Percentiles rank a stretch among this genome's conserved stretches.
Evolutionary conservation across 2,113 vertebrate genomes (phyloP).

Genomic region (Stigmatopora argus): DNA sequence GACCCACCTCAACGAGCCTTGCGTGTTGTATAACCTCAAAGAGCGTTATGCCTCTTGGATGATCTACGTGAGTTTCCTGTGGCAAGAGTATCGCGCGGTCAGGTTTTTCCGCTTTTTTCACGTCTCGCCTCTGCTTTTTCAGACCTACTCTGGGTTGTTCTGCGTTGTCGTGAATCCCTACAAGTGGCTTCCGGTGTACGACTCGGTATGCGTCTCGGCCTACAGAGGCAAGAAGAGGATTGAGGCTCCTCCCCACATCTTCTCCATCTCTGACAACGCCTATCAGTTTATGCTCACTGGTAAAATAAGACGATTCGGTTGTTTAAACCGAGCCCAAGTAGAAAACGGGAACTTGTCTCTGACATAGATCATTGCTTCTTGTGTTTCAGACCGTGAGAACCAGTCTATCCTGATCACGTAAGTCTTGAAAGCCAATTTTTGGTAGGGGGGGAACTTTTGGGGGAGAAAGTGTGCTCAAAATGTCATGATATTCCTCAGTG

Average conservation of each 20-base stretch:
- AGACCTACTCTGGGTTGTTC: slow-evolving; percentile 86
- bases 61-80: slow-evolving; percentile 76
- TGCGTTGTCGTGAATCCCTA: slow-evolving; percentile 86
- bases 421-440: slow-evolving; percentile 29
- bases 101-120: neutral
- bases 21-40: slow-evolving; percentile 81
- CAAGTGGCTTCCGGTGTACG: slow-evolving; percentile 85
- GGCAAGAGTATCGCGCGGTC: neutral
- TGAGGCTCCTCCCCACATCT: slow-evolving; percentile 67
- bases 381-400: slow-evolving; percentile 74
- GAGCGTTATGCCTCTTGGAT: slow-evolving; percentile 87
- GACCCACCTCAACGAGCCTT: slow-evolving; percentile 73
- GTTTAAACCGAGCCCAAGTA: neutral
- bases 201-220: slow-evolving; percentile 39
- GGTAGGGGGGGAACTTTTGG: neutral
- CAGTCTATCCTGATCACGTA: slow-evolving; percentile 82
- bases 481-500: slow-evolving; percentile 54
- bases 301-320: slow-evolving; percentile 17
- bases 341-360: too few species aligned
- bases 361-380: neutral
- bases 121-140: neutral
- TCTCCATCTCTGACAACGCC: slow-evolving; percentile 68
- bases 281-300: slow-evolving; percentile 71
- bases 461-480: too few species aligned
- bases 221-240: slow-evolving; percentile 69